Conservation (phyloP, 2,888 invertebrate genomes). For the Drosophila austrosaltans region DNA sequence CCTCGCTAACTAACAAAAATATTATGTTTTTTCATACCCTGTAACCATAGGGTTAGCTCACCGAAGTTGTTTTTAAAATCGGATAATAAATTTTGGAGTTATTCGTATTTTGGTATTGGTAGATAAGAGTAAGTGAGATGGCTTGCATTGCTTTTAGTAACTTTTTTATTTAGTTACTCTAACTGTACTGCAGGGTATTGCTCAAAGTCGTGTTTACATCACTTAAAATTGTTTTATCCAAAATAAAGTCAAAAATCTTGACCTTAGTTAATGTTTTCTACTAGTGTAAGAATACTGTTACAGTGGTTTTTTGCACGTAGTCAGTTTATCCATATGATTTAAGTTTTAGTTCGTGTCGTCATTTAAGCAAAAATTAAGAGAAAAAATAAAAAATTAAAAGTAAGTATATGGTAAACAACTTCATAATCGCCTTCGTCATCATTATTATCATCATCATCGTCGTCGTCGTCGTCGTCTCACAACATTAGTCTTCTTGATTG, state of each 20-base stretch:
- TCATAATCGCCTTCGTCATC: constrained; percentile 1
- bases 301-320: neutral
- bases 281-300: neutral
- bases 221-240: neutral
- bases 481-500: constrained; percentile 59
- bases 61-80: too few species aligned
- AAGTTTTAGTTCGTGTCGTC: constrained; percentile 38
- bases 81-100: too few species aligned
- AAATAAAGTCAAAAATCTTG: neutral
- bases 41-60: too few species aligned
- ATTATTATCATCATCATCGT: constrained; percentile 23
- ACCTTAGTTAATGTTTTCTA: constrained; percentile 3
- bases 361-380: constrained; percentile 1
- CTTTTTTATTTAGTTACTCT: too few species aligned
- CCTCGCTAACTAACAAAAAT: too few species aligned
- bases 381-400: neutral
- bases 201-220: too few species aligned
- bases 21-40: too few species aligned
- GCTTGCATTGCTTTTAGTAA: too few species aligned
- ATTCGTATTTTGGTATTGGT: too few species aligned
- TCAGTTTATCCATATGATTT: neutral
- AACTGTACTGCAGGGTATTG: too few species aligned
- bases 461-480: constrained; percentile 49
- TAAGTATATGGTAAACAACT: constrained; percentile 6
- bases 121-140: too few species aligned